Evolutionary conservation across 2,888 invertebrate species (phyloP), one percentile per base, ranked within the genome.

Genomic region (Callinectes sapidus): DNA sequence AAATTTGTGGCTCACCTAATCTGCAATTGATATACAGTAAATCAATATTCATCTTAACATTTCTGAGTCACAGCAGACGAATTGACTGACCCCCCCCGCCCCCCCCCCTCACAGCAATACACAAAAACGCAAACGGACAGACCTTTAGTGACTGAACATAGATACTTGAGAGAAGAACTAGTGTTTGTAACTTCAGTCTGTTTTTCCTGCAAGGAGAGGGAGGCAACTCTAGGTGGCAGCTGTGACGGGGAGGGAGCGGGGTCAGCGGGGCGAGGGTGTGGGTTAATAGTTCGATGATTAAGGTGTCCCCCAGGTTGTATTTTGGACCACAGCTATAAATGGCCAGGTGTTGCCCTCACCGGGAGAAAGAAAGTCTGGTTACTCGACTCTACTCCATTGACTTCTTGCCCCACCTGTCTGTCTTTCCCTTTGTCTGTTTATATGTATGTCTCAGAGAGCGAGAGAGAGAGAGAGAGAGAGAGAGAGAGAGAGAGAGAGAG

Each of bases 401-500:
- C 61, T 61, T 61, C 61, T 61, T 61, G 61, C 61, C 61, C 61
- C 2, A 61, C 61, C 61, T 61, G 61, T 16, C 5, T 61, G 55
- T 55, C 48, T 48, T 48, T 48, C 10, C 48, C 48, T 48, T 18
- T 61, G 61, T 61, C 23, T 61, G 61, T 61, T 16, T 61, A 23
- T 61, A 6, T 61, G 61, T 61, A 48, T 48, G 48, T 6, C 61
- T n/a, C 23, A 71, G 18, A 71, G 71, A 71, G 71, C 18, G 8
- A 71, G 71, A 71, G 28, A 1, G 28, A 71, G 39, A 39, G 71
- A 28, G 28, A 71, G 28, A 71, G 71, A 71, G 71, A 71, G 71
- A 71, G 71, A 71, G 71, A 71, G 71, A 71, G 71, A 71, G 71
- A 71, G 71, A 71, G 71, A 71, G 71, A 71, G 71, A 71, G 71